Percentiles rank a stretch among this genome's conserved stretches.
Conservation (phyloP, 2,888 invertebrate species). For the Habroteleia sp. region DNA sequence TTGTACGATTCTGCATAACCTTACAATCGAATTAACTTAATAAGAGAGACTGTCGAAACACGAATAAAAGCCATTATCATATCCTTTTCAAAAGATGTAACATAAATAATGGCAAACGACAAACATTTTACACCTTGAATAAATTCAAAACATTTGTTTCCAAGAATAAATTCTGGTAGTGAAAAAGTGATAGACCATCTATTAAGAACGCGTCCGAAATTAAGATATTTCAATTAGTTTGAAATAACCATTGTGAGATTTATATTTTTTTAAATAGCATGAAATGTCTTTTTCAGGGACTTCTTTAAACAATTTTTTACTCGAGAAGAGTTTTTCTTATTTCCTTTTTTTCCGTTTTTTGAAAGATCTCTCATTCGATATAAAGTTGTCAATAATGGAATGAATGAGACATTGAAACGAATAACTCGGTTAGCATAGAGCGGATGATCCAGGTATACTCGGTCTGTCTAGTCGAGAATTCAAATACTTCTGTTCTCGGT, state of each 20-base stretch:
- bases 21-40: slow-evolving; percentile 48
- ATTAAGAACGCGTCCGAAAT: slow-evolving; percentile 50
- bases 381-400: slow-evolving; percentile 59
- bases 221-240: slow-evolving; percentile 60
- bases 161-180: slow-evolving; percentile 50
- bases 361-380: slow-evolving; percentile 39
- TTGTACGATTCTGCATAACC: slow-evolving; percentile 21
- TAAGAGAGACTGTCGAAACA: slow-evolving; percentile 45
- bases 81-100: slow-evolving; percentile 19
- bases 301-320: slow-evolving; percentile 52
- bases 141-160: slow-evolving; percentile 35
- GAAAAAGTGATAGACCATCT: slow-evolving; percentile 38
- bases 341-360: slow-evolving; percentile 10
- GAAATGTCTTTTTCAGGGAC: slow-evolving; percentile 59
- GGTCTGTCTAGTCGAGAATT: slow-evolving; percentile 42
- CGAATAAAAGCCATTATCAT: slow-evolving; percentile 51
- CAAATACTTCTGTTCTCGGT: slow-evolving; percentile 27
- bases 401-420: slow-evolving; percentile 55
- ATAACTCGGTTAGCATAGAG: slow-evolving; percentile 54
- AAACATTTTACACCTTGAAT: slow-evolving; percentile 59
- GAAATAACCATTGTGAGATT: slow-evolving; percentile 55
- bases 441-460: slow-evolving; percentile 50
- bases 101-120: slow-evolving; percentile 51
- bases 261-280: slow-evolving; percentile 57
- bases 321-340: slow-evolving; percentile 13